Conservation (phyloP, 1,140 invertebrate genomes). For the Leptinotarsa defecta region DNA sequence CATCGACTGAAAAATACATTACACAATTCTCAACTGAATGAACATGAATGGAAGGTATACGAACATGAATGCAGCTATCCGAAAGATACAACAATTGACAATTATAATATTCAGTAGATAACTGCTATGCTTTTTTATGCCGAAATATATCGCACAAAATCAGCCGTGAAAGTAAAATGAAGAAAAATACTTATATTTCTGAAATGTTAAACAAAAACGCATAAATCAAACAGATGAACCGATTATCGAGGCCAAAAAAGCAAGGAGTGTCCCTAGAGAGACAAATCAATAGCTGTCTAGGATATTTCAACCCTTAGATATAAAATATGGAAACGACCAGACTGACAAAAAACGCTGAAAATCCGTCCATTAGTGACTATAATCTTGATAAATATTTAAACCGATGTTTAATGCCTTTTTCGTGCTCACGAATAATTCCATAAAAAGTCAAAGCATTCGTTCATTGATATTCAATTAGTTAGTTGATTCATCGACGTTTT, state of each 20-base stretch:
- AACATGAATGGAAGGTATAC: no score
- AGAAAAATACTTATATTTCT: no score
- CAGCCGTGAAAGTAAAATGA: no score
- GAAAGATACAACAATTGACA: no score
- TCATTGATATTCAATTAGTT: not conserved
- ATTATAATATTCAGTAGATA: no score
- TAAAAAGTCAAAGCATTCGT: not conserved
- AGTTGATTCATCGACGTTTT: not conserved
- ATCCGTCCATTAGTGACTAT: not conserved
- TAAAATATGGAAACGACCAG: not conserved
- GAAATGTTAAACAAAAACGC: no score
- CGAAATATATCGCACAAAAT: no score
- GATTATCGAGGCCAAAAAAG: not conserved
- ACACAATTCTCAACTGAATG: no score
- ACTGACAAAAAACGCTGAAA: not conserved
- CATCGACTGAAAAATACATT: no score
- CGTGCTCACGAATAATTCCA: not conserved
- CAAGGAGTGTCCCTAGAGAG: not conserved
- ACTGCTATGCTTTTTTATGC: no score
- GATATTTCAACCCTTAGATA: not conserved
- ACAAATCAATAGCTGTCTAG: not conserved
- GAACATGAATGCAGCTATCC: no score
- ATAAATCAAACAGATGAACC: no score
- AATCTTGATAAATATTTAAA: conserved; percentile 5
- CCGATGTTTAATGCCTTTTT: conserved; percentile 8